Percentiles rank a stretch among this genome's conserved stretches.
Evolutionary conservation across 2,113 vertebrate genomes (phyloP).

Genomic region (Notechis scutatus): DNA sequence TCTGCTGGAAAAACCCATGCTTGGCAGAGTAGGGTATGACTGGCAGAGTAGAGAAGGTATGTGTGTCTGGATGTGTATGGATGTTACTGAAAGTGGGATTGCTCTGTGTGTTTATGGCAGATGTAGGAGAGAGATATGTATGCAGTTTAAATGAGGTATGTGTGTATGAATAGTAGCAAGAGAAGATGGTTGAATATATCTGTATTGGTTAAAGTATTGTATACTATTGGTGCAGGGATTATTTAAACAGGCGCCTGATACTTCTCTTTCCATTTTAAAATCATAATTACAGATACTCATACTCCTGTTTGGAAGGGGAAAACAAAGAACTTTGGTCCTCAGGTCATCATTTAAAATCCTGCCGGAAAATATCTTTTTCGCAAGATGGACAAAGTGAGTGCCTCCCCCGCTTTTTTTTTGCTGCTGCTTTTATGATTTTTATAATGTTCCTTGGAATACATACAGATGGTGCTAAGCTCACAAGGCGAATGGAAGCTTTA

Average conservation of each 20-base stretch:
- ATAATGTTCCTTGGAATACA: not conserved
- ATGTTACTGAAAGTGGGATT: not conserved
- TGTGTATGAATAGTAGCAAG: not conserved
- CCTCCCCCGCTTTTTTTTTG: too few species aligned
- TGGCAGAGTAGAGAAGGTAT: not conserved
- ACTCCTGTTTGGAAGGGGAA: conserved; percentile 84
- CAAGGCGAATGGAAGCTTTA: not conserved
- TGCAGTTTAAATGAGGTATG: not conserved
- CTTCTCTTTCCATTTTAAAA: not conserved
- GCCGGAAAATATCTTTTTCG: conserved; percentile 85
- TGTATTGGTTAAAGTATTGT: not conserved
- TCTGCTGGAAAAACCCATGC: not conserved
- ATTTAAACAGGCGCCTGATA: not conserved
- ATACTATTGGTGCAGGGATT: not conserved
- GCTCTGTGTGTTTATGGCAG: not conserved
- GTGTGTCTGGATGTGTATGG: not conserved
- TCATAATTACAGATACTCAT: conserved; percentile 73
- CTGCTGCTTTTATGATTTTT: not conserved
- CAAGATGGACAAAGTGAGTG: conserved; percentile 81
- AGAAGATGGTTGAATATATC: not conserved
- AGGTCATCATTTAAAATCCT: conserved; percentile 94
- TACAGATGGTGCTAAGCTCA: not conserved
- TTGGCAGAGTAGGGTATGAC: not conserved
- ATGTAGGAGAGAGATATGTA: not conserved
- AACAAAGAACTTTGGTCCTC: conserved; percentile 94